phyloP scores from a whole-genome alignment of 2,888 invertebrate genomes.

The Alsophila aescularia region DNA sequence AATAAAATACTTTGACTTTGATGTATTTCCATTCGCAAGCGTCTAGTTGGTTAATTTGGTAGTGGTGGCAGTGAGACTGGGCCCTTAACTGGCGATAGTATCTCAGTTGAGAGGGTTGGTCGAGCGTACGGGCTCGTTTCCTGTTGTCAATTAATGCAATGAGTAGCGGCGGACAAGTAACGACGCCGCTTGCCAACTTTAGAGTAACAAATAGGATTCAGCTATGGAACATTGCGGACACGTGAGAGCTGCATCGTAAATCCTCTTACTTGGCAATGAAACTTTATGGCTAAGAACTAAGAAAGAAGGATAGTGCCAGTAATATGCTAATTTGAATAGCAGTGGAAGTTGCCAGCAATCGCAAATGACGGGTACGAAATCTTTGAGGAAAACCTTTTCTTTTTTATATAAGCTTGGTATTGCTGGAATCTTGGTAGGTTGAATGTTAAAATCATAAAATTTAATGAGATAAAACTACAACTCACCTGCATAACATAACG shows the following conservation, averaged over 20 bases:
- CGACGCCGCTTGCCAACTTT: conserved; percentile 38
- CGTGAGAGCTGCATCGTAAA: neutral
- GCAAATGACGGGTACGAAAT: neutral
- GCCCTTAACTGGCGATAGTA: conserved; percentile 37
- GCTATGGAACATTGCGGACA: conserved; percentile 14
- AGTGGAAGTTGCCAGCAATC: conserved; percentile 1
- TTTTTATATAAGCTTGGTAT: neutral
- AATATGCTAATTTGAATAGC: conserved; percentile 6
- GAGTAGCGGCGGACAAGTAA: conserved; percentile 45
- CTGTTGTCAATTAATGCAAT: conserved; percentile 68
- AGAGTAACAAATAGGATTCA: conserved; percentile 48
- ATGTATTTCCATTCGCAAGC: conserved; percentile 15
- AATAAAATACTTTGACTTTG: no score
- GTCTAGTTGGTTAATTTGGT: no score
- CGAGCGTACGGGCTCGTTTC: conserved; percentile 47
- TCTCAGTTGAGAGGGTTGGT: conserved; percentile 37
- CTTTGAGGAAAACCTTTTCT: neutral
- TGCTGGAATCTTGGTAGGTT: no score
- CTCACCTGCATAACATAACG: conserved; percentile 83
- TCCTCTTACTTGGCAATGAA: conserved; percentile 6
- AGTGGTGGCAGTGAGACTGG: conserved; percentile 26
- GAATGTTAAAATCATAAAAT: no score
- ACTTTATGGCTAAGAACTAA: neutral
- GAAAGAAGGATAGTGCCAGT: neutral
- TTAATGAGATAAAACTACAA: conserved; percentile 9